phyloP scores from a whole-genome alignment of 2,113 vertebrate species.

The Osmerus mordax region DNA sequence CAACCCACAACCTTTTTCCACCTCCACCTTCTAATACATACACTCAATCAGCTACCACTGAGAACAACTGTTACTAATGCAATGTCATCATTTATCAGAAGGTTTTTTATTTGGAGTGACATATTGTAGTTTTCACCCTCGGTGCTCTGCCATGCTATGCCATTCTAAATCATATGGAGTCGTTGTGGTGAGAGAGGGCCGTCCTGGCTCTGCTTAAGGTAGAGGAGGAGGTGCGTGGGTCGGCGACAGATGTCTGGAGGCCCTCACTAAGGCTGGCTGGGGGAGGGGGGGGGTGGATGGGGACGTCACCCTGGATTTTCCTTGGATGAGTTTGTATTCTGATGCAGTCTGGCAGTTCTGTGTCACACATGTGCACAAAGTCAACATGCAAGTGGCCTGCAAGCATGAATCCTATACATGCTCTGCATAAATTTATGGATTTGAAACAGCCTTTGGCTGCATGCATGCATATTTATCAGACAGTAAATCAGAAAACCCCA shows the following conservation, averaged over 20 bases:
- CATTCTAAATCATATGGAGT: background rate
- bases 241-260: no score
- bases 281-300: background rate
- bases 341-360: slow-evolving; percentile 56
- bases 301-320: background rate
- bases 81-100: no score
- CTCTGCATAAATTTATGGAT: slow-evolving; percentile 29
- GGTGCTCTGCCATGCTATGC: no score
- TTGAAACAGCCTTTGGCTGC: slow-evolving; percentile 12
- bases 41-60: no score
- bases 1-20: no score
- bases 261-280: no score
- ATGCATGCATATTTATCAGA: background rate
- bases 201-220: slow-evolving; percentile 2
- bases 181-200: slow-evolving; percentile 16
- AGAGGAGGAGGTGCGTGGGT: no score
- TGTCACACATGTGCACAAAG: slow-evolving; percentile 37
- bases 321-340: slow-evolving; percentile 5
- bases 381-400: slow-evolving; percentile 28
- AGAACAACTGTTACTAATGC: no score
- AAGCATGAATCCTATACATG: slow-evolving; percentile 22
- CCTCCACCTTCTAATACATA: no score
- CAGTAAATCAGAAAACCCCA: background rate
- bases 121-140: no score
- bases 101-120: no score